These are phyloP conservation scores for Anguilla japonica DNA, from an alignment of 2,113 vertebrate genomes.

Conservation along the genomic window DNA sequence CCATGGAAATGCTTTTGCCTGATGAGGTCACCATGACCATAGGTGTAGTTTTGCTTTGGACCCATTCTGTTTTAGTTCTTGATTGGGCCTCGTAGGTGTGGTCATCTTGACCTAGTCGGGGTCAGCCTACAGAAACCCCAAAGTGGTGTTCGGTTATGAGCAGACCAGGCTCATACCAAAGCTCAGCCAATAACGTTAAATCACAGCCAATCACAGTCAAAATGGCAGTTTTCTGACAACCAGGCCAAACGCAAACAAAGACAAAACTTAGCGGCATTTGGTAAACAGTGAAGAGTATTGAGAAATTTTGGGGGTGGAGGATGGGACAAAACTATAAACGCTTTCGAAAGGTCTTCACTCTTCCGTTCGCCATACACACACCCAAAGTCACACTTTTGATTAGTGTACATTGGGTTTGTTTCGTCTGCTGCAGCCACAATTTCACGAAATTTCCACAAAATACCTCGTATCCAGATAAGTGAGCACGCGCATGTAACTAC, in stretches of 20 bases:
- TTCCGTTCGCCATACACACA: neutral
- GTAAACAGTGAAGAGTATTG: neutral
- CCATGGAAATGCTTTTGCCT: neutral
- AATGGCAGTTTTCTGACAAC: neutral
- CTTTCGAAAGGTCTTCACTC: neutral
- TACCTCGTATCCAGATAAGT: neutral
- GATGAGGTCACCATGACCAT: neutral
- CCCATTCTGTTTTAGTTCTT: neutral
- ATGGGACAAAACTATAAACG: no score
- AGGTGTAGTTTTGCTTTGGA: neutral
- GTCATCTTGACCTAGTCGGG: neutral
- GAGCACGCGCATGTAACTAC: constrained; percentile 35
- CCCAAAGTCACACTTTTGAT: neutral
- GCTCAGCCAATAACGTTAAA: neutral
- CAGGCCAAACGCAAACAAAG: neutral
- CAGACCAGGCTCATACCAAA: no score
- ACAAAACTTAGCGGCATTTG: neutral
- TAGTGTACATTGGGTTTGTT: neutral
- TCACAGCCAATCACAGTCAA: neutral
- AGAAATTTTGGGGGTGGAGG: neutral
- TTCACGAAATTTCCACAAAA: neutral
- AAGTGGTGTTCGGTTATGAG: neutral
- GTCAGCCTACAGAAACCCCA: neutral
- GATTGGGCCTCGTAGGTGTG: neutral
- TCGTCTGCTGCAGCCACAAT: neutral